These are phyloP conservation scores for Edolisoma coerulescens DNA, from an alignment of 2,113 vertebrate genomes.

Conservation along the genomic window DNA sequence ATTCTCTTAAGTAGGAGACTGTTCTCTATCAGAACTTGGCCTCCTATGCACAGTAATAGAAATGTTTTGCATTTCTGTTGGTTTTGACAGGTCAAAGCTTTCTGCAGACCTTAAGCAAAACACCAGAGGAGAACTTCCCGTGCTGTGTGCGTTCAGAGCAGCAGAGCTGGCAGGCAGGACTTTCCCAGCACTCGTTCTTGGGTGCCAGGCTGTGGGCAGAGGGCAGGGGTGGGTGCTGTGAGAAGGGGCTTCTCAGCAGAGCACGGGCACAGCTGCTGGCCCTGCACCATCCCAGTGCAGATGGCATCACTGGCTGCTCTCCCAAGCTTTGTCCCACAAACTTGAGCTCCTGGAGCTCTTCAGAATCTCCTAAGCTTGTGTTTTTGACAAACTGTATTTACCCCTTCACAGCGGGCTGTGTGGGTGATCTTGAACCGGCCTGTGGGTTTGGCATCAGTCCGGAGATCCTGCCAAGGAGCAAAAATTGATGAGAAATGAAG, in stretches of 20 bases:
- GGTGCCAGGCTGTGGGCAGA: background rate
- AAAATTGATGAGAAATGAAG: background rate
- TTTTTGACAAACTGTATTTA: background rate
- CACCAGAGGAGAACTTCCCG: background rate
- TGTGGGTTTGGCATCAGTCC: background rate
- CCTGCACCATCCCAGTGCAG: background rate
- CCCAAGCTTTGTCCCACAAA: background rate
- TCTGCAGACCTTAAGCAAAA: background rate
- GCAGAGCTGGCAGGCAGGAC: background rate
- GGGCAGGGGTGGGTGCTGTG: background rate
- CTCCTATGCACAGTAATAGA: background rate
- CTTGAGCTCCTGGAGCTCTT: background rate
- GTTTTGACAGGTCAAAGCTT: background rate
- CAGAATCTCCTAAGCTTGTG: background rate
- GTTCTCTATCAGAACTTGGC: background rate
- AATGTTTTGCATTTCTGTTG: background rate
- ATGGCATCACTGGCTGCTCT: background rate
- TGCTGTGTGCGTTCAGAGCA: background rate
- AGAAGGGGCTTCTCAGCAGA: background rate
- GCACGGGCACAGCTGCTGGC: background rate
- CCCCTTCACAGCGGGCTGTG: accelerated
- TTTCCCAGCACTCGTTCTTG: accelerated
- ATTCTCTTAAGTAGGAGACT: background rate
- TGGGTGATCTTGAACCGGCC: background rate
- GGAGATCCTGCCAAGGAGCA: background rate